Conservation (phyloP, 2,888 invertebrate genomes). For the Mesochorus sp. region DNA sequence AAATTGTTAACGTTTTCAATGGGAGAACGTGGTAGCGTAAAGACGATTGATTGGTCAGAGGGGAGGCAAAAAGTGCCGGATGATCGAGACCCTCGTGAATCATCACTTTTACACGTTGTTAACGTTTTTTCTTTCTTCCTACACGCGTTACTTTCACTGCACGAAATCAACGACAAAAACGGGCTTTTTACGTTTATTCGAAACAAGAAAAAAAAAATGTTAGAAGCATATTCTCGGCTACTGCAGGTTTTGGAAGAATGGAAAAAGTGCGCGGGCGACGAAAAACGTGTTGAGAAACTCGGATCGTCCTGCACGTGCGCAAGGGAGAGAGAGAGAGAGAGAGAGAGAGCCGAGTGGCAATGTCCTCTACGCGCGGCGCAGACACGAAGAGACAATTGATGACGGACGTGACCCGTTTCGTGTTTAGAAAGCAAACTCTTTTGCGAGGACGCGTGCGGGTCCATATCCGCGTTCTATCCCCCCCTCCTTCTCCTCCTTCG, state of each 20-base stretch:
- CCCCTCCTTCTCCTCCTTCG: constrained; percentile 2
- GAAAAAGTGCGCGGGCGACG: neutral
- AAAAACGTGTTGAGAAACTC: neutral
- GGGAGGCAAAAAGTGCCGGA: neutral
- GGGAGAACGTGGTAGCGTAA: too few species aligned
- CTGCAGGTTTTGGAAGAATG: neutral
- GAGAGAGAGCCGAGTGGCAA: constrained; percentile 15
- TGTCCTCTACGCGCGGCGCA: neutral
- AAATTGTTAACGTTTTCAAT: neutral
- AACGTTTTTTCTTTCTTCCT: too few species aligned
- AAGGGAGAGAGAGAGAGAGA: neutral
- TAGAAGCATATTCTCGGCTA: neutral
- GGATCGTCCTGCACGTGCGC: neutral
- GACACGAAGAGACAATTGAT: constrained; percentile 56
- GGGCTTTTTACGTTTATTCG: constrained; percentile 24
- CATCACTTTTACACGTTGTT: constrained; percentile 35
- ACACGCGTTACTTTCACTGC: too few species aligned
- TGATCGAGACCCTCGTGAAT: neutral
- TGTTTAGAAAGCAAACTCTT: constrained; percentile 76
- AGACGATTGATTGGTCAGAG: neutral
- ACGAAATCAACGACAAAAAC: constrained; percentile 2
- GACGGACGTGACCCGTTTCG: constrained; percentile 61
- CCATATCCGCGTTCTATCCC: constrained; percentile 54
- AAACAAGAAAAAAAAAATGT: constrained; percentile 8
- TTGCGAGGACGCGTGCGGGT: constrained; percentile 56